Conservation (phyloP, 1,140 invertebrate genomes). For the Dinothrombium tinctorium region DNA sequence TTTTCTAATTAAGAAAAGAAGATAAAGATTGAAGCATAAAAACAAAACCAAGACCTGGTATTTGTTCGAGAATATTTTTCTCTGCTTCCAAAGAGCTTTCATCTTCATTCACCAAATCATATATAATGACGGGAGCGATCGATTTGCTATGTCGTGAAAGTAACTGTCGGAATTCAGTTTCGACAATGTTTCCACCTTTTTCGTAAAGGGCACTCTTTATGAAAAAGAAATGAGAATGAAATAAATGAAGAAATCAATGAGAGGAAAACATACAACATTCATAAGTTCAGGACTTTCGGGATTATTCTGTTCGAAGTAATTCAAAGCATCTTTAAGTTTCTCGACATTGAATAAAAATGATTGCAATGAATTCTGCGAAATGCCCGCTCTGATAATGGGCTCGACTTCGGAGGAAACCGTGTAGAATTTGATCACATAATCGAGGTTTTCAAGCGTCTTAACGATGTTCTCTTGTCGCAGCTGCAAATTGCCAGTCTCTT, state of each 20-base stretch:
- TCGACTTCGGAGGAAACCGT: conserved; percentile 65
- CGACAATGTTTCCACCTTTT: conserved; percentile 44
- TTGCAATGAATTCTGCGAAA: conserved; percentile 23
- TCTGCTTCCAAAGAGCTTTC: neutral
- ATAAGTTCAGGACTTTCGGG: conserved; percentile 76
- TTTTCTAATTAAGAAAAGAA: no score
- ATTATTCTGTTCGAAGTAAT: conserved; percentile 79
- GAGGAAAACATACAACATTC: conserved; percentile 41
- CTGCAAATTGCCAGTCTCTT: conserved; percentile 76
- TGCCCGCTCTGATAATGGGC: conserved; percentile 43
- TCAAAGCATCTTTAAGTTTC: conserved; percentile 55
- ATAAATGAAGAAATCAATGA: neutral
- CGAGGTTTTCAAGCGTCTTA: conserved; percentile 46
- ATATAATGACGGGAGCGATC: conserved; percentile 49
- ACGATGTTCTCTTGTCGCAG: conserved; percentile 61
- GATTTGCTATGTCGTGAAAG: conserved; percentile 62
- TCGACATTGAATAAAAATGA: conserved; percentile 56
- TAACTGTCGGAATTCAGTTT: conserved; percentile 63
- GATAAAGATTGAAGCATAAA: no score
- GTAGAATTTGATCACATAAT: conserved; percentile 70
- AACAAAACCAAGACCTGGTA: no score
- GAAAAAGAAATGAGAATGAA: conserved; percentile 9
- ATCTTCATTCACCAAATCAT: conserved; percentile 40
- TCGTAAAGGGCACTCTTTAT: conserved; percentile 42
- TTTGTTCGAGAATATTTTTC: conserved; percentile 15